These are phyloP conservation scores for Pogonomyrmex californicus DNA, from an alignment of 1,140 invertebrate genomes.

Conservation along the genomic window DNA sequence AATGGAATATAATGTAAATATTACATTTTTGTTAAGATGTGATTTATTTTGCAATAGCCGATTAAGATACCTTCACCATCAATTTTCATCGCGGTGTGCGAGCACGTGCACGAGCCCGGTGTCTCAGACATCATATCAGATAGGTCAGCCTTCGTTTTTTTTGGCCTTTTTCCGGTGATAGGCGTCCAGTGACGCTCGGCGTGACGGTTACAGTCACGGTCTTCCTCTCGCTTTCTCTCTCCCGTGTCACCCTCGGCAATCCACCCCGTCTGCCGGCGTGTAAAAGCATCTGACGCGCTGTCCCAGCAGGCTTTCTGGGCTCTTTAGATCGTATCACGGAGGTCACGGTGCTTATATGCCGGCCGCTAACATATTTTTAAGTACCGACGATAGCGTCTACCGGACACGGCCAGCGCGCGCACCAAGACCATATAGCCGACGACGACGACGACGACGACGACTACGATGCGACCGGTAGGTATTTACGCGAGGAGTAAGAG, in stretches of 20 bases:
- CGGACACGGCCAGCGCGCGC: slow-evolving; percentile 60
- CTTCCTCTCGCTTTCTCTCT: slow-evolving; percentile 67
- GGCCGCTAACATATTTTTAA: slow-evolving; percentile 86
- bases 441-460: slow-evolving; percentile 26
- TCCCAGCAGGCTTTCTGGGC: slow-evolving; percentile 63
- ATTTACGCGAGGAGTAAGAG: slow-evolving; percentile 23
- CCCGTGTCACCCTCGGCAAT: slow-evolving; percentile 67
- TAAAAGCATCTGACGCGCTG: slow-evolving; percentile 82
- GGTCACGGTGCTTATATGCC: slow-evolving; percentile 86
- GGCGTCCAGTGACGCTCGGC: slow-evolving; percentile 42
- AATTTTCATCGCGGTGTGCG: slow-evolving; percentile 19
- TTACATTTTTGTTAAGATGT: neutral
- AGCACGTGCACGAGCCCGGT: slow-evolving; percentile 55
- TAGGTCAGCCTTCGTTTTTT: slow-evolving; percentile 63
- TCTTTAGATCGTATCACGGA: slow-evolving; percentile 85
- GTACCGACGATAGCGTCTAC: slow-evolving; percentile 80
- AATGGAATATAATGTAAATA: neutral
- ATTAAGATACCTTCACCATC: neutral
- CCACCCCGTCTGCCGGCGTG: slow-evolving; percentile 60
- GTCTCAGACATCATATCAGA: slow-evolving; percentile 44
- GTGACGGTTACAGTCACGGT: slow-evolving; percentile 83
- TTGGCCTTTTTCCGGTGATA: slow-evolving; percentile 71
- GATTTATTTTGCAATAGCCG: neutral
- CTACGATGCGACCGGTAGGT: neutral
- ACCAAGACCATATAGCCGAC: slow-evolving; percentile 46